Percentiles rank a stretch among this genome's conserved stretches.
Evolutionary conservation across 2,797 vertebrate species (phyloP).

Genomic region (Hypotaenidia okinawae): DNA sequence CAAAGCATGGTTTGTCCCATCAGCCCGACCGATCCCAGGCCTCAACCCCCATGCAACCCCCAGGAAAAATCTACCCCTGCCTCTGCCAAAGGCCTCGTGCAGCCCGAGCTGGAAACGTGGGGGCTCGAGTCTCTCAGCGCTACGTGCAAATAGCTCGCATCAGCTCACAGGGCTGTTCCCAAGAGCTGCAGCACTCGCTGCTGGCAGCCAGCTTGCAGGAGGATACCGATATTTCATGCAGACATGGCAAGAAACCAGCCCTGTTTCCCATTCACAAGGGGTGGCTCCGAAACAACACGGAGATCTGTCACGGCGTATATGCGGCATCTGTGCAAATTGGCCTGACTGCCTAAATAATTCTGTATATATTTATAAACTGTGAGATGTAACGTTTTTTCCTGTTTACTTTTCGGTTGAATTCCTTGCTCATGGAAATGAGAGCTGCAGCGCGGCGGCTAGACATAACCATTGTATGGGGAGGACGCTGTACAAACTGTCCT

Average conservation of each 20-base stretch:
- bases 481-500: constrained; percentile 75
- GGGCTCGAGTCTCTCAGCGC: not conserved
- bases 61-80: not conserved
- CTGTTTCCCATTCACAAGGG: constrained; percentile 47
- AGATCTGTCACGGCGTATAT: constrained; percentile 54
- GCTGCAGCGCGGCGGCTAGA: constrained; percentile 58
- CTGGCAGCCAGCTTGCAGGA: constrained; percentile 63
- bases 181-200: not conserved
- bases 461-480: constrained; percentile 68
- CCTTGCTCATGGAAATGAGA: constrained; percentile 69
- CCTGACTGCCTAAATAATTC: constrained; percentile 65
- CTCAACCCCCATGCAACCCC: not conserved
- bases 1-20: not conserved
- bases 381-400: constrained; percentile 74
- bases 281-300: constrained; percentile 38
- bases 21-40: not conserved
- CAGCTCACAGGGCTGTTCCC: constrained; percentile 45
- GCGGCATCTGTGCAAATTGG: constrained; percentile 66
- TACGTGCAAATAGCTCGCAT: constrained; percentile 56
- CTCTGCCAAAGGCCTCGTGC: not conserved
- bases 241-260: constrained; percentile 56
- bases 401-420: constrained; percentile 78
- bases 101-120: constrained; percentile 2
- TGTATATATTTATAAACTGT: constrained; percentile 68
- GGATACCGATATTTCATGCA: constrained; percentile 39